A percentile compares a stretch with the other conserved stretches of the same genome.
Evolutionary conservation across 2,888 invertebrate species (phyloP).

Genomic region (Empis stercorea): DNA sequence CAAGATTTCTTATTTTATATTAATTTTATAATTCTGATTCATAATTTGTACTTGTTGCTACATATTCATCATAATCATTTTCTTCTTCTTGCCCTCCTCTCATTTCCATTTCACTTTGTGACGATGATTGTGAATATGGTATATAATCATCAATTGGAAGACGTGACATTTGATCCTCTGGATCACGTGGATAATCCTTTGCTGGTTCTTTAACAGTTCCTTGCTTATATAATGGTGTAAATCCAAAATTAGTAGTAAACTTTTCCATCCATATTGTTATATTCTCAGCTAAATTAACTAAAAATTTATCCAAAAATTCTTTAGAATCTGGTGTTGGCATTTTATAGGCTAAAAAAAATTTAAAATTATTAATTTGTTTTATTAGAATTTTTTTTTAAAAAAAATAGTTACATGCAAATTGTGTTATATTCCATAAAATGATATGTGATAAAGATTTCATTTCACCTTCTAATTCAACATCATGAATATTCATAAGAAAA

Average conservation of each 20-base stretch:
- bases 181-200: neutral
- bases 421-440: slow-evolving; percentile 23
- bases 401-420: slow-evolving; percentile 23
- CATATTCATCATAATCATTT: neutral
- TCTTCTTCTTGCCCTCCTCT: slow-evolving; percentile 9
- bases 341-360: neutral
- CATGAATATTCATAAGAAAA: slow-evolving; percentile 27
- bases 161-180: slow-evolving; percentile 17
- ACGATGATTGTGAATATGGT: slow-evolving; percentile 12
- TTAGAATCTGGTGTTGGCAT: neutral
- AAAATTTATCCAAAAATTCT: slow-evolving; percentile 20
- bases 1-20: slow-evolving; percentile 2
- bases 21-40: neutral
- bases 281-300: slow-evolving; percentile 27
- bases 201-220: neutral
- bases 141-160: slow-evolving; percentile 30
- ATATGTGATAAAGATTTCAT: slow-evolving; percentile 21
- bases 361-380: no score
- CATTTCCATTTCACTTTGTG: slow-evolving; percentile 13
- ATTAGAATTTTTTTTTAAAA: neutral
- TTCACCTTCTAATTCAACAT: slow-evolving; percentile 21
- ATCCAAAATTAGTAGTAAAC: slow-evolving; percentile 29
- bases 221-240: slow-evolving; percentile 7
- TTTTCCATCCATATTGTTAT: slow-evolving; percentile 32
- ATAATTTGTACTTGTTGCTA: neutral